These are phyloP conservation scores for Chaetophractus vellerosus DNA, from an alignment of 2,797 vertebrate genomes.

Conservation along the genomic window DNA sequence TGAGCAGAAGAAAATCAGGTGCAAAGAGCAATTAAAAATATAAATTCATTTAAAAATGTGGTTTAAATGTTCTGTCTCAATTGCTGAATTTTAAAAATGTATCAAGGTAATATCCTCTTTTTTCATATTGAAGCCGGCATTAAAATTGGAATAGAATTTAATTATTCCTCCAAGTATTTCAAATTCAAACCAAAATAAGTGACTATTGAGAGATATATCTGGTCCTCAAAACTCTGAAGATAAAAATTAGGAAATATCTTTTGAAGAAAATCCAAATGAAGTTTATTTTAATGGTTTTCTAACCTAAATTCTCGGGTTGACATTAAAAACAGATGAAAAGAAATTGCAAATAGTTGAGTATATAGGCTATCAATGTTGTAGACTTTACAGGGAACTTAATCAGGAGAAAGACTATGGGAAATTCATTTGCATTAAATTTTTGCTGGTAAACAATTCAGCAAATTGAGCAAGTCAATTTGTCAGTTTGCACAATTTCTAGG, in stretches of 20 bases:
- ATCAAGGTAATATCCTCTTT: constrained; percentile 42
- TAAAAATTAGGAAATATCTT: constrained; percentile 44
- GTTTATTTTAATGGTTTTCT: background rate
- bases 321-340: constrained; percentile 41
- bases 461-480: constrained; percentile 17
- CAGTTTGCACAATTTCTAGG: background rate
- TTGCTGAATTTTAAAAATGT: constrained; percentile 30
- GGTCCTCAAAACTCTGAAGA: constrained; percentile 16
- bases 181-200: constrained; percentile 42
- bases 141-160: constrained; percentile 55
- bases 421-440: background rate
- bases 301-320: constrained; percentile 9
- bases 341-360: background rate
- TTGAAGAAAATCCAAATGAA: constrained; percentile 52
- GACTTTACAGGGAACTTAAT: background rate
- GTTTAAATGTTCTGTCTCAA: constrained; percentile 44
- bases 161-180: constrained; percentile 43
- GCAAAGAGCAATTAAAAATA: constrained; percentile 31
- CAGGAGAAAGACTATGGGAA: background rate
- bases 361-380: background rate
- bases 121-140: constrained; percentile 40
- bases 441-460: constrained; percentile 39
- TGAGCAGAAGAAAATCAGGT: background rate
- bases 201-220: background rate
- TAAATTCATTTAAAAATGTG: background rate